Evolutionary conservation across 2,113 vertebrate species (phyloP).

Genomic region (Bubo bubo): DNA sequence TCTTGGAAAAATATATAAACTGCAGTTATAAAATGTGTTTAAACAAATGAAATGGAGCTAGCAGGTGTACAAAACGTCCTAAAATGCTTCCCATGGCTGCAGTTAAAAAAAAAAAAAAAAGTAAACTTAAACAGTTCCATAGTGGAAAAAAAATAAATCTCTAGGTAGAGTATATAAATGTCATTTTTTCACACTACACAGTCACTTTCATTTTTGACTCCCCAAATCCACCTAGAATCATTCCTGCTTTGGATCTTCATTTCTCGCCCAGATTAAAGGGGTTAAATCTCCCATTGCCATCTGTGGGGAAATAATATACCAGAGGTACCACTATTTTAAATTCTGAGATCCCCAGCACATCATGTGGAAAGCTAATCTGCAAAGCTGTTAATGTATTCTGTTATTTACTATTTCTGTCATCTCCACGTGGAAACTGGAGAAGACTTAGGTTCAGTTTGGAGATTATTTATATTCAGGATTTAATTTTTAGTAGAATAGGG

Average conservation of each 20-base stretch:
- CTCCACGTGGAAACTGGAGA: background rate
- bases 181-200: background rate
- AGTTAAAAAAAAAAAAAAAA: slow-evolving; percentile 20
- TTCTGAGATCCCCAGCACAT: background rate
- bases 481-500: background rate
- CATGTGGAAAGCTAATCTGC: background rate
- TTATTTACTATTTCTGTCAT: background rate
- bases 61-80: slow-evolving; percentile 18
- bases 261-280: background rate
- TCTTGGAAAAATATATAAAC: slow-evolving; percentile 61
- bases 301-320: background rate
- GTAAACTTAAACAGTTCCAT: slow-evolving; percentile 43
- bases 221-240: background rate
- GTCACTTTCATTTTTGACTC: slow-evolving; percentile 11
- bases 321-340: background rate
- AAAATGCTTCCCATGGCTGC: slow-evolving; percentile 57
- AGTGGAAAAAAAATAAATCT: background rate
- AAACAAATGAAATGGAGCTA: slow-evolving; percentile 53
- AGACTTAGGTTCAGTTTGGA: background rate
- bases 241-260: background rate
- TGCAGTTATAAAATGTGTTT: slow-evolving; percentile 37
- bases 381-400: background rate
- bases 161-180: slow-evolving; percentile 29
- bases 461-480: background rate
- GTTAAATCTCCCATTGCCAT: background rate